phyloP scores from a whole-genome alignment of 1,140 invertebrate genomes.

The Zaprionus vittiger region DNA sequence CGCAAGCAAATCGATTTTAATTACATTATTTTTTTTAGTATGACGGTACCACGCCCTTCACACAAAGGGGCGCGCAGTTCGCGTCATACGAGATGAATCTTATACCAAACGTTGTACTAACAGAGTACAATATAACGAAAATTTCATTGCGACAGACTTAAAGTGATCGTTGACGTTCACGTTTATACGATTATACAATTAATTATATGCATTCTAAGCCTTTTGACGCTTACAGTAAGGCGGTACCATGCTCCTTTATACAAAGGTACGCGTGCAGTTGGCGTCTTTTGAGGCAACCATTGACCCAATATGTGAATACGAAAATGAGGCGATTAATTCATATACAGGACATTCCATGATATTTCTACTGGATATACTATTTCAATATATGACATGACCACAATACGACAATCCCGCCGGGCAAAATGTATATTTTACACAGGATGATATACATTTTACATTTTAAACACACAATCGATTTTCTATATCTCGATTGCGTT shows the following conservation, averaged over 20 bases:
- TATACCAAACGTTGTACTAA: background rate
- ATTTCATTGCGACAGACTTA: no score
- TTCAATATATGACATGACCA: background rate
- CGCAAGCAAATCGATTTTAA: background rate
- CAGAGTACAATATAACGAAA: background rate
- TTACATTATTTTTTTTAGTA: background rate
- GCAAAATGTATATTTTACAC: background rate
- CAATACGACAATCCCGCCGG: no score
- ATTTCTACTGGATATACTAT: no score
- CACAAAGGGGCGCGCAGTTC: background rate
- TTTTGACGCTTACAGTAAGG: background rate
- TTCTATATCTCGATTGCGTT: background rate
- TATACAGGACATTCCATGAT: no score
- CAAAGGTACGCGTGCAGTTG: background rate
- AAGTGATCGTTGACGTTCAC: background rate
- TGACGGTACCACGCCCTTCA: slow-evolving; percentile 5
- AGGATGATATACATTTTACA: background rate
- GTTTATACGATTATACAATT: no score
- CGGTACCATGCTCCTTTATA: slow-evolving; percentile 7
- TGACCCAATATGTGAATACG: background rate
- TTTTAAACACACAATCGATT: no score
- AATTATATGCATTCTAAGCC: no score
- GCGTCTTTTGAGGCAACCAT: background rate
- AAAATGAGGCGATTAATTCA: background rate
- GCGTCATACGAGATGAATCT: background rate